Percentiles rank a stretch among this genome's conserved stretches.
Conservation (phyloP, 2,888 invertebrate genomes). For the Drepanosiphum platanoidis region DNA sequence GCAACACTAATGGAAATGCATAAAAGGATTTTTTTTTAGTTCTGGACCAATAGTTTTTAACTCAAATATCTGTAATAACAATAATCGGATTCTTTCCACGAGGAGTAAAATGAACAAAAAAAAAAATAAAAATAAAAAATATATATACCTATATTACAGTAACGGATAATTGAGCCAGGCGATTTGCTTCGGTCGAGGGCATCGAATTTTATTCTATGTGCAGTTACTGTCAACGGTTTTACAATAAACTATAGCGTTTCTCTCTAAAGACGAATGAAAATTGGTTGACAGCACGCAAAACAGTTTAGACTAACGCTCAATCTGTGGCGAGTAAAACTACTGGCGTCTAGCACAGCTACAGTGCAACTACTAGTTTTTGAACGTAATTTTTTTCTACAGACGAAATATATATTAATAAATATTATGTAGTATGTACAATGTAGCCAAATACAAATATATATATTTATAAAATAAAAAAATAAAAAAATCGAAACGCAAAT, state of each 20-base stretch:
- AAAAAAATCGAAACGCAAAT: too few species aligned
- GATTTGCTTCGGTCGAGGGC: conserved; percentile 42
- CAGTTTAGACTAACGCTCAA: neutral
- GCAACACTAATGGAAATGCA: neutral
- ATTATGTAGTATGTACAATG: too few species aligned
- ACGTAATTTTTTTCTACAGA: too few species aligned
- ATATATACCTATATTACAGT: too few species aligned
- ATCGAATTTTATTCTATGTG: conserved; percentile 9
- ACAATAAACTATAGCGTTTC: neutral
- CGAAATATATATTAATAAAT: too few species aligned
- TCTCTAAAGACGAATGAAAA: neutral
- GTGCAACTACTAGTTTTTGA: too few species aligned
- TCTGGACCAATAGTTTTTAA: conserved; percentile 1
- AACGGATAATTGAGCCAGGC: conserved; percentile 37
- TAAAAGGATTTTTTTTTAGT: conserved; percentile 1
- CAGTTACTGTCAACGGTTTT: conserved; percentile 12
- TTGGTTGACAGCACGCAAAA: conserved; percentile 13
- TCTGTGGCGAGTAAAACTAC: neutral
- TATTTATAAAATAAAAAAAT: too few species aligned
- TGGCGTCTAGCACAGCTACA: too few species aligned
- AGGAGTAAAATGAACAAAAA: neutral
- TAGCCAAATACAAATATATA: too few species aligned
- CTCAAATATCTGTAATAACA: neutral
- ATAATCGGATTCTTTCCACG: neutral
- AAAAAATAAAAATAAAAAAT: too few species aligned